Percentiles rank a stretch among this genome's conserved stretches.
phyloP scores from a whole-genome alignment of 1,140 invertebrate species.

The Geopemphigus sp. region DNA sequence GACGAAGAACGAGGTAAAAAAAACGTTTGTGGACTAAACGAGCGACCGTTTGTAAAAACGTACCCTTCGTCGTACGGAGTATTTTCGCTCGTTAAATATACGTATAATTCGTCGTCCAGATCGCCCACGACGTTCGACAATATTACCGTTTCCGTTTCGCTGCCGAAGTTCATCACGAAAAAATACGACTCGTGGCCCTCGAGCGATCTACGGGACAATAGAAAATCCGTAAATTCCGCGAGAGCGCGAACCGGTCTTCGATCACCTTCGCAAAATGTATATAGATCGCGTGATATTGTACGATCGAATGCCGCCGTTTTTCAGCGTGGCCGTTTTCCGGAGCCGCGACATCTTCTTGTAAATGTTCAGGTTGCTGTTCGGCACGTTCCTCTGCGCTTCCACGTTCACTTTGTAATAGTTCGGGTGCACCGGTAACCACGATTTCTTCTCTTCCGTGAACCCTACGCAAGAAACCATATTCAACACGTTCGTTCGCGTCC shows the following conservation, averaged over 20 bases:
- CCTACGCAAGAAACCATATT: too few species aligned
- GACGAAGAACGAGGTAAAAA: too few species aligned
- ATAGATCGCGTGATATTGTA: constrained; percentile 34
- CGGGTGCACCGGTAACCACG: constrained; percentile 68
- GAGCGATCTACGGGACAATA: background rate
- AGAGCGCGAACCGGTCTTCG: too few species aligned
- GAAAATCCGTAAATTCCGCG: too few species aligned
- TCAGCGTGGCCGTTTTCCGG: constrained; percentile 39
- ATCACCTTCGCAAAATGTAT: constrained; percentile 31
- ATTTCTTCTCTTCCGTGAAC: constrained; percentile 52
- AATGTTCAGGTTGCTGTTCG: constrained; percentile 24
- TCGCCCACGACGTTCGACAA: background rate
- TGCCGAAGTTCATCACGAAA: background rate
- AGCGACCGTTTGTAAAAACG: background rate
- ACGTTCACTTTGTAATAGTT: constrained; percentile 61
- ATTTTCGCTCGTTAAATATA: background rate
- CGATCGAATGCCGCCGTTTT: constrained; percentile 33
- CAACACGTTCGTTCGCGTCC: too few species aligned
- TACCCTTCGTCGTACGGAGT: background rate
- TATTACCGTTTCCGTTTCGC: background rate
- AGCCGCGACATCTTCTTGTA: constrained; percentile 45
- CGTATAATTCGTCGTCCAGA: background rate
- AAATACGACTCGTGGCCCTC: background rate
- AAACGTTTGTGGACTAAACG: too few species aligned
- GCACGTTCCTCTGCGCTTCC: constrained; percentile 50